A percentile compares a stretch with the other conserved stretches of the same genome.
Conservation (phyloP, 1,140 invertebrate genomes). For the Ridgeia piscesae region DNA sequence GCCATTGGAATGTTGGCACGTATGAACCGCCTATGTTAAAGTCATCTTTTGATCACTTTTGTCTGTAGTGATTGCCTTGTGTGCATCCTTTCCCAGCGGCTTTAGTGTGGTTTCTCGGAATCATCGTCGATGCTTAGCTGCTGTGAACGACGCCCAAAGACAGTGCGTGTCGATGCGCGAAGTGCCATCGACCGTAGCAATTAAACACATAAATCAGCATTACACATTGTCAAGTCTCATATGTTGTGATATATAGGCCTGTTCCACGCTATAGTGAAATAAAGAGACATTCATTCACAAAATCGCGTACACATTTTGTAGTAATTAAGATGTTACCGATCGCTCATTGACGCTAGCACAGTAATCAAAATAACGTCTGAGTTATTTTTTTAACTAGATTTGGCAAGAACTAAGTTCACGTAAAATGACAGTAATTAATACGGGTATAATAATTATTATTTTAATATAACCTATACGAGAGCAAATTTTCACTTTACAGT, state of each 20-base stretch:
- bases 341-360: neutral
- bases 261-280: neutral
- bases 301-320: neutral
- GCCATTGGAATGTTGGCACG: neutral
- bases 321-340: neutral
- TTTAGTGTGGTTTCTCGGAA: neutral
- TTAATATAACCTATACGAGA: too few species aligned
- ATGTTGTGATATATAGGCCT: neutral
- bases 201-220: neutral
- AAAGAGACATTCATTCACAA: neutral
- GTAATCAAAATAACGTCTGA: too few species aligned
- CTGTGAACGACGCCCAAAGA: neutral
- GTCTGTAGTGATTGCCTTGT: neutral
- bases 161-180: neutral
- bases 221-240: neutral
- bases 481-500: too few species aligned
- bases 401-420: too few species aligned
- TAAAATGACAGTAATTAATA: too few species aligned
- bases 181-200: too few species aligned
- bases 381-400: neutral
- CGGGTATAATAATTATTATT: too few species aligned
- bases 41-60: neutral
- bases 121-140: neutral
- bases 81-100: neutral
- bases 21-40: neutral